These are phyloP conservation scores for Ditula angustiorana DNA, from an alignment of 2,888 invertebrate genomes.

Conservation along the genomic window DNA sequence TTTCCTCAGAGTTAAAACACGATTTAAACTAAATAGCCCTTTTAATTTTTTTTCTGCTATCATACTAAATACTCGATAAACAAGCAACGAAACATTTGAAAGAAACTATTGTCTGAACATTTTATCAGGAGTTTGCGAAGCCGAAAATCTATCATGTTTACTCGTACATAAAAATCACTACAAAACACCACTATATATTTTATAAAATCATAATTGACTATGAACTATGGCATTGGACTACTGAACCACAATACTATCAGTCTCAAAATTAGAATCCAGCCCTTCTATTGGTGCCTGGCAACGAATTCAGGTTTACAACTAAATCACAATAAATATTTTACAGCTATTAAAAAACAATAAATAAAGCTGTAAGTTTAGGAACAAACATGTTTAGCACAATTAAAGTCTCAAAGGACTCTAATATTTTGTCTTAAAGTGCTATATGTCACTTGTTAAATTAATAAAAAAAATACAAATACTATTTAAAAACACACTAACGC, in stretches of 20 bases:
- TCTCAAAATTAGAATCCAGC: background rate
- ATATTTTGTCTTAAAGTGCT: background rate
- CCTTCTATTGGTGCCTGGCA: background rate
- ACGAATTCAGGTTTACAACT: background rate
- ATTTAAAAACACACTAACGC: constrained; percentile 23
- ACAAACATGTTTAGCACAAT: background rate
- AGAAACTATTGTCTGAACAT: background rate
- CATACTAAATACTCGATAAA: background rate
- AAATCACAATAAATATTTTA: background rate
- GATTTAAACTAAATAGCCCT: background rate
- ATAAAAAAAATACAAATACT: constrained; percentile 3
- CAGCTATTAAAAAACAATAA: background rate
- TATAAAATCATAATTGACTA: background rate
- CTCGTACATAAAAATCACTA: background rate
- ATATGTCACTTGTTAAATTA: background rate
- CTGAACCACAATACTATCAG: background rate
- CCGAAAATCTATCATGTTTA: background rate
- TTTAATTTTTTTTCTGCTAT: background rate
- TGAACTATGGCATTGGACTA: background rate
- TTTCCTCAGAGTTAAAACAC: no score
- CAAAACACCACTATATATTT: background rate
- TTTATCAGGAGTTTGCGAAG: constrained; percentile 9
- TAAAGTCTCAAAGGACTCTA: background rate
- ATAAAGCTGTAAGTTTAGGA: background rate
- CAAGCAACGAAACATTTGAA: background rate